Percentiles rank a stretch among this genome's conserved stretches.
These are phyloP conservation scores for Stramonita haemastoma DNA, from an alignment of 2,888 invertebrate species.

Conservation along the genomic window DNA sequence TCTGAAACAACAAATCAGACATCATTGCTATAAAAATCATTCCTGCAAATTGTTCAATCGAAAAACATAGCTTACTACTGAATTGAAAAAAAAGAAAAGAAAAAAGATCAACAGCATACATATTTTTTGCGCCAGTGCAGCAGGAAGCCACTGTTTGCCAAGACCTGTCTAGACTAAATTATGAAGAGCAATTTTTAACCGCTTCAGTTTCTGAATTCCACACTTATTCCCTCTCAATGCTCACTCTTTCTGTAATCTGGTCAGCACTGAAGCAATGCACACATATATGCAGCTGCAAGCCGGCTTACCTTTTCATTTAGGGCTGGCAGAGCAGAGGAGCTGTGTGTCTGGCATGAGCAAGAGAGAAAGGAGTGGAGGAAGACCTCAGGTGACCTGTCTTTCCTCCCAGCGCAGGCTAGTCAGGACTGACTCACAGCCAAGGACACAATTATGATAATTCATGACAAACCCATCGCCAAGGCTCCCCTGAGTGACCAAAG, in stretches of 20 bases:
- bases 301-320: slow-evolving; percentile 31
- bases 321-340: background rate
- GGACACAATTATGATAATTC: slow-evolving; percentile 36
- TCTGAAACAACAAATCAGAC: slow-evolving; percentile 23
- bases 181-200: slow-evolving; percentile 21
- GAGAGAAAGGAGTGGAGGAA: background rate
- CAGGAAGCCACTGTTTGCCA: background rate
- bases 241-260: background rate
- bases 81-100: background rate
- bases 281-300: background rate
- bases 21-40: too few species aligned
- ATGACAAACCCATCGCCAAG: background rate
- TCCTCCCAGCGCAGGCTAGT: background rate
- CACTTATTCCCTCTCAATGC: background rate
- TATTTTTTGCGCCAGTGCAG: background rate
- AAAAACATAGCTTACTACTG: background rate
- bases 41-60: too few species aligned
- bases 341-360: slow-evolving; percentile 21
- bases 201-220: background rate
- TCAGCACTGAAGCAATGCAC: background rate
- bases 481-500: background rate
- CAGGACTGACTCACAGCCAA: slow-evolving; percentile 39
- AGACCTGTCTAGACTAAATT: slow-evolving; percentile 37
- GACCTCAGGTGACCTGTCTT: slow-evolving; percentile 1
- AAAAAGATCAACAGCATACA: background rate